Evolutionary conservation across 2,888 invertebrate species (phyloP), one percentile per base, ranked within the genome.

Genomic region (Metalampra italica): DNA sequence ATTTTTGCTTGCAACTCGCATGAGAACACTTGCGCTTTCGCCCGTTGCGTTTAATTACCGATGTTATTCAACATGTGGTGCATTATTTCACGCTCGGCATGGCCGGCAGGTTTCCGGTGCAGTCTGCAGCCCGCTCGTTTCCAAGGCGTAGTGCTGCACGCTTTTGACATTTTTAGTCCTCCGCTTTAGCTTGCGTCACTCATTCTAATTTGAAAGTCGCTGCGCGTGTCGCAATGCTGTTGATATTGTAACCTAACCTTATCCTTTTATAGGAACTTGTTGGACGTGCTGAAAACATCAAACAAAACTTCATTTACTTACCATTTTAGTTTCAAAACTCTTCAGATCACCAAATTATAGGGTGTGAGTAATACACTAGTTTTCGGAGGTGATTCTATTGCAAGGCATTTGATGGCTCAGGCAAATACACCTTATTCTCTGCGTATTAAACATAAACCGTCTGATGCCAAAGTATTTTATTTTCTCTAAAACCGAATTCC

Each of bases 11-110:
- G 54, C 54, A 65, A 59, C 66, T 77, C 62, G 78, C 82, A 80
- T 82, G 82, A 79, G 83, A 84, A 83, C 77, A 80, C 82, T 85
- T 79, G 75, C 82, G 69, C 80, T 86, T 85, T 86, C 82, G 75
- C 79, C 71, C 62, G 71, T 67, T 74, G 75, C 72, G 66, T 79
- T 80, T 82, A 82, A 87, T 84, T 79, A 79, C 75, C 62, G 62
- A 72, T 77, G 75, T 80, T 82, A 79, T 81, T 76, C 73, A 84
- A 84, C 86, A 84, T 81, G 74, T 81, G 82, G 79, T 75, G 80
- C 75, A 81, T 82, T 82, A 81, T 76, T 84, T 78, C 74, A 82
- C 75, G 81, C 70, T 78, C 64, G 63, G 72, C 62, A 43, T 40
- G 48, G 64, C 69, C 66, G 66, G 49, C 66, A 61, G 66, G 78